Percentiles rank a stretch among this genome's conserved stretches.
These are phyloP conservation scores for Vandiemenella viatica DNA, from an alignment of 2,888 invertebrate genomes.

Conservation along the genomic window DNA sequence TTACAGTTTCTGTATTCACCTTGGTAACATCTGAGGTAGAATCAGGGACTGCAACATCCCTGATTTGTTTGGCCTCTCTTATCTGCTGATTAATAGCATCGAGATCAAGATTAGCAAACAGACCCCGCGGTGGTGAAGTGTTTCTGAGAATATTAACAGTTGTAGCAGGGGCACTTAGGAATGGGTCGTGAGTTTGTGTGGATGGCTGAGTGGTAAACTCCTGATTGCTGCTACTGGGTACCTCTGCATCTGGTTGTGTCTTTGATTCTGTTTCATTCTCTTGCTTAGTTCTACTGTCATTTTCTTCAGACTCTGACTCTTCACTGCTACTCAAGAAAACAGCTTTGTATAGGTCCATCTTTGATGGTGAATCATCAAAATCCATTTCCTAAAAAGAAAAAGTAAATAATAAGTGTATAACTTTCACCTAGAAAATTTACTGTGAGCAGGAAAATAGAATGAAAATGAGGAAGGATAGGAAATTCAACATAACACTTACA, in stretches of 20 bases:
- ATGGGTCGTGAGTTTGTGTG: no score
- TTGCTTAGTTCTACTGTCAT: slow-evolving; percentile 16
- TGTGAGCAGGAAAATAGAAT: no score
- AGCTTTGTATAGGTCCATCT: slow-evolving; percentile 71
- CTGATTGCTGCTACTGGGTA: not conserved
- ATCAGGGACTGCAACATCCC: no score
- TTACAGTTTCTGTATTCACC: not conserved
- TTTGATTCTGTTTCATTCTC: not conserved
- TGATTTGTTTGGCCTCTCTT: not conserved
- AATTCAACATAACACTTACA: no score
- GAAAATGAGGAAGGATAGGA: no score
- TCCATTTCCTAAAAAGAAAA: slow-evolving; percentile 10
- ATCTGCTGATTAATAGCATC: not conserved
- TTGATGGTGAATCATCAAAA: slow-evolving; percentile 35
- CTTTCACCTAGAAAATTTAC: no score
- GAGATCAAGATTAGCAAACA: not conserved
- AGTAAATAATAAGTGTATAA: no score
- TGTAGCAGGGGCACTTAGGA: no score
- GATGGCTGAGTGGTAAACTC: not conserved
- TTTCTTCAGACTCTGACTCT: slow-evolving; percentile 38
- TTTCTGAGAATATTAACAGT: not conserved
- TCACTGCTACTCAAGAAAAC: slow-evolving; percentile 73
- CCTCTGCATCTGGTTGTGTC: not conserved
- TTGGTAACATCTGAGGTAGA: not conserved
- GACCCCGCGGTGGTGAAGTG: not conserved